Conservation (phyloP, 2,888 invertebrate genomes). For the Sarcophaga caerulescens region DNA sequence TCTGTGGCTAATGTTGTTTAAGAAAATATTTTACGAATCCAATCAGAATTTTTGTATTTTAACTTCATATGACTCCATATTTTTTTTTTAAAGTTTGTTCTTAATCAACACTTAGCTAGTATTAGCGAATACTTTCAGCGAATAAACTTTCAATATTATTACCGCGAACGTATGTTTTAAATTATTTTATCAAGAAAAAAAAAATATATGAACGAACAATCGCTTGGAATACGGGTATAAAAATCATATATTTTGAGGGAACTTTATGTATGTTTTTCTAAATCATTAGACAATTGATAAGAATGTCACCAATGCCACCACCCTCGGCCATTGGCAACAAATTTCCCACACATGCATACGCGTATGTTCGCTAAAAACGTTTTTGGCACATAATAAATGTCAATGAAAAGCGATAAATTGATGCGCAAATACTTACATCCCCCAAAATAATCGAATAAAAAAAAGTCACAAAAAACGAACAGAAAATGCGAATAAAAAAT, state of each 20-base stretch:
- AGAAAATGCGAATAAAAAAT: constrained; percentile 41
- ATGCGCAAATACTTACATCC: constrained; percentile 41
- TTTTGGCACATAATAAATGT: constrained; percentile 68
- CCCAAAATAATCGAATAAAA: constrained; percentile 42
- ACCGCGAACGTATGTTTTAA: too few species aligned
- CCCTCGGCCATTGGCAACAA: constrained; percentile 1
- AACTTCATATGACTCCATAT: too few species aligned
- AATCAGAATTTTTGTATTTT: too few species aligned
- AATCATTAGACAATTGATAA: constrained; percentile 67
- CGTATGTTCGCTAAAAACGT: constrained; percentile 52
- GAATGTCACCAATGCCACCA: constrained; percentile 10
- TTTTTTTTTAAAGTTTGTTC: too few species aligned
- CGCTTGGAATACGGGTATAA: neutral
- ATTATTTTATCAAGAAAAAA: too few species aligned
- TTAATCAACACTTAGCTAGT: too few species aligned
- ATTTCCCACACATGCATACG: constrained; percentile 20
- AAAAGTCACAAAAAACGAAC: constrained; percentile 39
- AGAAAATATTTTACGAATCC: too few species aligned
- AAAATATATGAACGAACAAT: too few species aligned
- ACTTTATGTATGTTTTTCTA: constrained; percentile 47
- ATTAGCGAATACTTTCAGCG: too few species aligned
- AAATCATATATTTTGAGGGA: constrained; percentile 28
- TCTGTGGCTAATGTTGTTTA: too few species aligned
- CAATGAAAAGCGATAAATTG: constrained; percentile 57
- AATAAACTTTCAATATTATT: too few species aligned